Evolutionary conservation across 2,888 invertebrate species (phyloP), one percentile per base, ranked within the genome.

Genomic region (Sipunculus nudus): DNA sequence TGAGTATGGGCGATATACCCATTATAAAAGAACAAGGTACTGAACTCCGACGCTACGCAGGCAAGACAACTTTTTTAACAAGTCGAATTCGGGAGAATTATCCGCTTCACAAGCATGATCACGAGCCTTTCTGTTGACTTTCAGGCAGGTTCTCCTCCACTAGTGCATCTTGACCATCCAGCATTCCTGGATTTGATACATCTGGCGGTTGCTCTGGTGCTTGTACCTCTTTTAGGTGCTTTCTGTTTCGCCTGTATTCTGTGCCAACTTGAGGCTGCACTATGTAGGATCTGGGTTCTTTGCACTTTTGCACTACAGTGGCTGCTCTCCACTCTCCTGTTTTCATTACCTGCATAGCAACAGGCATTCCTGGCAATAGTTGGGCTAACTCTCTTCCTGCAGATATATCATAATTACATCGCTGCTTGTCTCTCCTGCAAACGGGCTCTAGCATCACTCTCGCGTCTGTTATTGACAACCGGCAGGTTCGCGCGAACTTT

Each of bases 261-360:
- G 21, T 6, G 13, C 53, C 41, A 26, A 43, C 41, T n/a, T 21
- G 23, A 16, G 41, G 21, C 28, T 40, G 41, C 8, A 53, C 53
- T 13, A 45, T 13, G 21, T 53, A 53, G 8, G 53, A 53, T 6
- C 53, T 6, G 6, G 53, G 53, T 26, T 53, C 53, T 43, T 41
- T 26, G 10, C 8, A 8, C 5, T 6, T 40, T 6, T 23, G 8
- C 5, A 43, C 53, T 6, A 45, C 28, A 25, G 40, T 53, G 10
- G 10, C 41, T 25, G 39, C 23, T 25, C 10, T 25, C 53, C 53
- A 53, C 41, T 6, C 8, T 26, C 21, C 8, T 10, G 13, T n/a
- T 13, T 25, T 13, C 8, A 21, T n/a, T 8, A 10, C 25, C 26
- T 53, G 53, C n/a, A 53, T 8, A 21, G 23, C 23, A 8, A 53